These are phyloP conservation scores for Argentina silus DNA, from an alignment of 2,797 vertebrate species.

Conservation along the genomic window DNA sequence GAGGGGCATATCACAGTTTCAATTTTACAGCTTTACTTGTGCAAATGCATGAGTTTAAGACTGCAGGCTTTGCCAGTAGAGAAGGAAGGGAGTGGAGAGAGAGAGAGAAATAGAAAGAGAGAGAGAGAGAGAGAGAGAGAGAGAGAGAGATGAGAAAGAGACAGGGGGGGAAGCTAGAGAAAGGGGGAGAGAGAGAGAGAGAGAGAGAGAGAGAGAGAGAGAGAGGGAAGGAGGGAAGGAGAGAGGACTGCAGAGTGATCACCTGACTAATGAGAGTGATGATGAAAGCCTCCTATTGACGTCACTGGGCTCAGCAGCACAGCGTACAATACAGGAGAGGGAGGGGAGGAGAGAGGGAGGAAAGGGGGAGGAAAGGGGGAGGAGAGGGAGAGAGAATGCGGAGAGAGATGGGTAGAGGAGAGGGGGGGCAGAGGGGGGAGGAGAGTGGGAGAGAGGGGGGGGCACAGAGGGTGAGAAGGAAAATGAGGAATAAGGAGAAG, in stretches of 20 bases:
- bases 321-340: background rate
- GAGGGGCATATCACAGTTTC: constrained; percentile 3
- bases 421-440: background rate
- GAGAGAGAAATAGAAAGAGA: background rate
- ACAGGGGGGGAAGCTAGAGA: constrained; percentile 6
- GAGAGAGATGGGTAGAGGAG: constrained; percentile 17
- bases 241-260: constrained; percentile 16
- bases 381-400: constrained; percentile 12
- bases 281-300: constrained; percentile 49
- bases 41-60: background rate
- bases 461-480: too few relatives aligned
- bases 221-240: background rate
- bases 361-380: constrained; percentile 23
- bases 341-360: background rate
- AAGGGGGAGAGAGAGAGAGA: constrained; percentile 10
- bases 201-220: constrained; percentile 19
- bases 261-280: constrained; percentile 38
- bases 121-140: background rate
- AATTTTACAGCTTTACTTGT: background rate
- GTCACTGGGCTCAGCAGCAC: constrained; percentile 25
- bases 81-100: background rate
- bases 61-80: background rate
- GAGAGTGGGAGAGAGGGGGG: background rate
- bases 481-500: too few relatives aligned
- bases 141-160: background rate